These are phyloP conservation scores for Melikaiella ostensackeni DNA, from an alignment of 2,888 invertebrate species.

Conservation along the genomic window DNA sequence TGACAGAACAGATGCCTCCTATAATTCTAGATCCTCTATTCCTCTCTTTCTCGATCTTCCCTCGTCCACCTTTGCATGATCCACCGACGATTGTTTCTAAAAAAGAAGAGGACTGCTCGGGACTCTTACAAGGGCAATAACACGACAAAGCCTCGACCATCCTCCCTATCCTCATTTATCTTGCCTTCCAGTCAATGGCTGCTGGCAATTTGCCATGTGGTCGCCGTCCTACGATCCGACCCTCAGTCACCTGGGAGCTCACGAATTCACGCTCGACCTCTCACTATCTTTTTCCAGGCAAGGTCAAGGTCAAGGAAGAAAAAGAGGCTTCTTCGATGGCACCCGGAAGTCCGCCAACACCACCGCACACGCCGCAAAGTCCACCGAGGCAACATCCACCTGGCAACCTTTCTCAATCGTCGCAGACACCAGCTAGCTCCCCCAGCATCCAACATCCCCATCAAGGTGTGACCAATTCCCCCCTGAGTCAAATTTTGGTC, in stretches of 20 bases:
- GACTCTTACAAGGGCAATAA: constrained; percentile 37
- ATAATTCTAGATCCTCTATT: constrained; percentile 26
- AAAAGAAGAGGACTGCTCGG: constrained; percentile 26
- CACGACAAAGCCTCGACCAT: constrained; percentile 36
- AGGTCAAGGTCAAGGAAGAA: constrained; percentile 72
- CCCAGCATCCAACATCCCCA: constrained; percentile 56
- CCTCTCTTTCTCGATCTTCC: constrained; percentile 16
- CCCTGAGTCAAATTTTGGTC: constrained; percentile 71
- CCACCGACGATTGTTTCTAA: constrained; percentile 33
- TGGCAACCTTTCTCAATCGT: constrained; percentile 54
- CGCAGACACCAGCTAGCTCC: constrained; percentile 64
- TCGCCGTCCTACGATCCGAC: constrained; percentile 26
- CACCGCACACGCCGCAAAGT: constrained; percentile 75
- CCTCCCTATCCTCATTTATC: constrained; percentile 39
- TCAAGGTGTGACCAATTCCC: constrained; percentile 64
- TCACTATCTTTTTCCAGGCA: constrained; percentile 62
- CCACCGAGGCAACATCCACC: constrained; percentile 70
- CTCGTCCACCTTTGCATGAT: constrained; percentile 31
- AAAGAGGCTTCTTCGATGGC: constrained; percentile 75
- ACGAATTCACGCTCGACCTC: constrained; percentile 37
- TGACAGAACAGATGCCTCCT: constrained; percentile 36
- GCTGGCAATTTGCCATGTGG: constrained; percentile 40
- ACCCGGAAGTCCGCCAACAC: constrained; percentile 75
- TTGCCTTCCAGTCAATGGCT: constrained; percentile 36
- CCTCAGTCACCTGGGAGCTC: constrained; percentile 36